Evolutionary conservation across 2,113 vertebrate genomes (phyloP).

Genomic region (Tor tambroides): DNA sequence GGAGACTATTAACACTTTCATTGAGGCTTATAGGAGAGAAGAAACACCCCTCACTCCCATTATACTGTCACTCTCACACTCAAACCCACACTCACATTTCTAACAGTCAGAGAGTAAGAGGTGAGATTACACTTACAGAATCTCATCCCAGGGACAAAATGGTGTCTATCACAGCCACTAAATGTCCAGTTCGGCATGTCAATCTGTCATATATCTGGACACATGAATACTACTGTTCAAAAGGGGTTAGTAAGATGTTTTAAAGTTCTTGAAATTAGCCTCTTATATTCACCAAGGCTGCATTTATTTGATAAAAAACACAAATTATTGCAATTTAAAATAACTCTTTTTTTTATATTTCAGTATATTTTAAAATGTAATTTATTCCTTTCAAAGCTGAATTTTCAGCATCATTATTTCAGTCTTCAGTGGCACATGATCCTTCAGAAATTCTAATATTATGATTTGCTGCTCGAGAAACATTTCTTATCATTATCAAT

Average conservation of each 20-base stretch:
- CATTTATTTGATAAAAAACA: too few relatives aligned
- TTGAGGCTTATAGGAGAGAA: conserved; percentile 46
- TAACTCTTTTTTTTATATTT: too few relatives aligned
- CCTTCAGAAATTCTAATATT: background rate
- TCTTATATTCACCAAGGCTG: background rate
- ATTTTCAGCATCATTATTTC: background rate
- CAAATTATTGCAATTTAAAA: background rate
- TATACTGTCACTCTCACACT: conserved; percentile 39
- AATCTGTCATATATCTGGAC: background rate
- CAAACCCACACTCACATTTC: background rate
- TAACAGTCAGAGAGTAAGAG: conserved; percentile 3
- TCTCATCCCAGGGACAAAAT: conserved; percentile 11
- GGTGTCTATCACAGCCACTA: background rate
- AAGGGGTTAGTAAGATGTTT: background rate
- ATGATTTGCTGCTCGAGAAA: background rate
- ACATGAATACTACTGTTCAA: background rate
- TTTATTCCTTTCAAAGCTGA: background rate
- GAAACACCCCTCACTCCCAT: background rate
- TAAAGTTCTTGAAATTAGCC: background rate
- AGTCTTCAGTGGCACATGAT: background rate
- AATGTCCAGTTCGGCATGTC: background rate
- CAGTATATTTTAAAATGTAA: background rate
- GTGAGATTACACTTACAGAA: conserved; percentile 40
- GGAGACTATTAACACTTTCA: conserved; percentile 53
- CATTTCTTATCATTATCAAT: background rate